phyloP scores from a whole-genome alignment of 1,140 invertebrate genomes.

The Radopholus similis region DNA sequence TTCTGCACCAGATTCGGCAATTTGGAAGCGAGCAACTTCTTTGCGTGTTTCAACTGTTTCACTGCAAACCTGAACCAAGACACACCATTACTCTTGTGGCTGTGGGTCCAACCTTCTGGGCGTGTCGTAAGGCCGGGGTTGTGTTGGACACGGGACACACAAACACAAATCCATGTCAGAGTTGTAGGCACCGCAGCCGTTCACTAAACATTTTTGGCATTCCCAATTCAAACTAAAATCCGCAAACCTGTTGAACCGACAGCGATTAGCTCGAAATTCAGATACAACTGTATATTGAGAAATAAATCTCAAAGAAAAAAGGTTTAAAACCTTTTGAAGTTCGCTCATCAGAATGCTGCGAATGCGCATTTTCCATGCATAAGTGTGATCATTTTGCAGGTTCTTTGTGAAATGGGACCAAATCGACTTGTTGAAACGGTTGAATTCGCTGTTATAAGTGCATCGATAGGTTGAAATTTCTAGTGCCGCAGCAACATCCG shows the following conservation, averaged over 20 bases:
- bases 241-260: conserved; percentile 42
- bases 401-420: conserved; percentile 21
- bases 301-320: not conserved
- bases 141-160: conserved; percentile 6
- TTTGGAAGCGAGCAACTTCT: conserved; percentile 11
- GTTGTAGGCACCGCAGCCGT: conserved; percentile 48
- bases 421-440: conserved; percentile 18
- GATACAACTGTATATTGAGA: conserved; percentile 23
- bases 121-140: conserved; percentile 10
- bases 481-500: not conserved
- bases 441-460: conserved; percentile 5
- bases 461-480: not conserved
- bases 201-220: conserved; percentile 13
- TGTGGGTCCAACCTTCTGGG: conserved; percentile 10
- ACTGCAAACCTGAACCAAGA: conserved; percentile 33
- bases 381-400: conserved; percentile 40
- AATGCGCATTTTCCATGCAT: conserved; percentile 21
- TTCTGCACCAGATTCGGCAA: conserved; percentile 14
- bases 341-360: not conserved
- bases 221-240: too few species aligned
- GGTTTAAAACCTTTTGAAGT: not conserved
- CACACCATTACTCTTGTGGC: conserved; percentile 10
- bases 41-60: conserved; percentile 23
- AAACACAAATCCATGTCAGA: conserved; percentile 48
- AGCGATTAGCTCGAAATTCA: conserved; percentile 20